Conservation (phyloP, 2,113 vertebrate species). For the Lycaon pictus region DNA sequence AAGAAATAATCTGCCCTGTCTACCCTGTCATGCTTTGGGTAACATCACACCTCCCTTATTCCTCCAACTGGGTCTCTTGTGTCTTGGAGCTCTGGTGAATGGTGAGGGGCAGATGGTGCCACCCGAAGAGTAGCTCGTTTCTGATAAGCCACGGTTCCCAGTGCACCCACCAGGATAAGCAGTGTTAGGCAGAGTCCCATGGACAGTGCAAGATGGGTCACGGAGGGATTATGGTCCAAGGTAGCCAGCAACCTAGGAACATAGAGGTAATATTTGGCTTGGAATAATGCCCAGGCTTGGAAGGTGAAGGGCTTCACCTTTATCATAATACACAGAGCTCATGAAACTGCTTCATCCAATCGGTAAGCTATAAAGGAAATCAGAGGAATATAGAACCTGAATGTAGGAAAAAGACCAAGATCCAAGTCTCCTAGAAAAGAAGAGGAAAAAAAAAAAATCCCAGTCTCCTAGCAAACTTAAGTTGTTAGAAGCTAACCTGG, state of each 20-base stretch:
- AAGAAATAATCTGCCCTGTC: neutral
- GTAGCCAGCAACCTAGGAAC: slow-evolving; percentile 50
- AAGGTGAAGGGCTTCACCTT: neutral
- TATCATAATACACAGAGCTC: neutral
- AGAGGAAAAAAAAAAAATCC: neutral
- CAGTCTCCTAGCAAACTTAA: neutral
- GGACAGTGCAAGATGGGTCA: neutral
- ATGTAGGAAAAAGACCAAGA: neutral
- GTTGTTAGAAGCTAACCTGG: neutral
- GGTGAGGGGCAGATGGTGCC: slow-evolving; percentile 44
- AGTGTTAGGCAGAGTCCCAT: slow-evolving; percentile 58
- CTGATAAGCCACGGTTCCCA: slow-evolving; percentile 49
- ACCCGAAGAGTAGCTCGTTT: slow-evolving; percentile 66
- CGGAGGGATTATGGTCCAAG: neutral
- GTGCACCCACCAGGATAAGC: slow-evolving; percentile 50
- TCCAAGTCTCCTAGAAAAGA: neutral
- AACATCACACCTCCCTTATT: neutral
- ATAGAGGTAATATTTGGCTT: neutral
- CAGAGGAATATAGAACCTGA: neutral
- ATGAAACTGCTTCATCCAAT: neutral
- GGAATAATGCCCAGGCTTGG: neutral
- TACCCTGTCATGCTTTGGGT: neutral
- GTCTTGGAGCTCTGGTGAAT: neutral
- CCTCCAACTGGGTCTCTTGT: neutral
- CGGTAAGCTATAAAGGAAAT: neutral